Conservation (phyloP, 2,113 vertebrate genomes). For the Pluvianellus socialis region DNA sequence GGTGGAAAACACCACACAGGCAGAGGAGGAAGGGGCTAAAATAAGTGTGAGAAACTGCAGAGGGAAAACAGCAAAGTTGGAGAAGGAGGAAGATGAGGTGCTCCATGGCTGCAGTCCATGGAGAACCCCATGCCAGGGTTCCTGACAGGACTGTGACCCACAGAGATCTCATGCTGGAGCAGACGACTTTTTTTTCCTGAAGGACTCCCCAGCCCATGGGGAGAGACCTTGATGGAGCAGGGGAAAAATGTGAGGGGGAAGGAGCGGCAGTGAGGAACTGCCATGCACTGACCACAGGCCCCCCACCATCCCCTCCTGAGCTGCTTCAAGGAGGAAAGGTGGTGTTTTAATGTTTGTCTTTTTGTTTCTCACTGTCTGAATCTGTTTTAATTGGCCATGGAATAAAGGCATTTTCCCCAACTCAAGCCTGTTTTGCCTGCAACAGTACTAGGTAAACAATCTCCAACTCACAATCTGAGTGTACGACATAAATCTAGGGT, state of each 20-base stretch:
- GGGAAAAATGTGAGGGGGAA: not conserved
- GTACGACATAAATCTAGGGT: not conserved
- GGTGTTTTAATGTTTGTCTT: not conserved
- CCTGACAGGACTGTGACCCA: not conserved
- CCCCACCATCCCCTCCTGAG: fast-evolving
- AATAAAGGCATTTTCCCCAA: not conserved
- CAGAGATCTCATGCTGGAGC: not conserved
- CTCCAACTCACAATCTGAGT: not conserved
- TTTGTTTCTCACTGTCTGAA: not conserved
- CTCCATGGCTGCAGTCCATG: not conserved
- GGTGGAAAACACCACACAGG: not conserved
- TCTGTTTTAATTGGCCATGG: not conserved
- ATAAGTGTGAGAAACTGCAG: not conserved
- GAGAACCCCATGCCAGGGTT: not conserved
- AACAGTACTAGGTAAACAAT: not conserved
- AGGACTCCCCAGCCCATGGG: not conserved
- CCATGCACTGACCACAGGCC: fast-evolving
- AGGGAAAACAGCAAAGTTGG: not conserved
- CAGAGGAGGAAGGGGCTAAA: not conserved
- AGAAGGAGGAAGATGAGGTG: not conserved
- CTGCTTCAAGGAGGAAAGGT: fast-evolving
- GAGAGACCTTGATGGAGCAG: not conserved
- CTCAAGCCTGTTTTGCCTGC: not conserved
- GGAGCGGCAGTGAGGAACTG: fast-evolving
- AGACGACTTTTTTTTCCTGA: not conserved